Conservation (phyloP, 2,888 invertebrate species). For the Andrena chrysosceles region DNA sequence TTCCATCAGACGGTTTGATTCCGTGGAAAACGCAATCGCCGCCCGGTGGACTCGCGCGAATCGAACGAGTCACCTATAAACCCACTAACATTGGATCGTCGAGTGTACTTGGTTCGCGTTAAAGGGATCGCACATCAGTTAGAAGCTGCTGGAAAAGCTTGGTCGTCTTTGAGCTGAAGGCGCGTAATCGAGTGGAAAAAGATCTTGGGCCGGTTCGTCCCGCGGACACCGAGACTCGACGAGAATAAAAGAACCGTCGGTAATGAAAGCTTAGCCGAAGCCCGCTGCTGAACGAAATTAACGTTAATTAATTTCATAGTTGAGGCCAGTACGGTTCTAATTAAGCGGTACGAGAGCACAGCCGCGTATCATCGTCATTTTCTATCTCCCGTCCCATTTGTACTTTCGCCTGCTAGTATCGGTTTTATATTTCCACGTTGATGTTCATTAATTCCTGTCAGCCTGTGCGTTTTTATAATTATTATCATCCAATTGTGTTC, state of each 20-base stretch:
- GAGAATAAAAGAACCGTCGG: conserved; percentile 8
- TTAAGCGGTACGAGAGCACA: conserved; percentile 23
- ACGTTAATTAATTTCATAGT: conserved; percentile 48
- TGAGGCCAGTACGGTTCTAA: conserved; percentile 34
- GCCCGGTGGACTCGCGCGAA: conserved; percentile 3
- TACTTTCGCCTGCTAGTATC: conserved; percentile 13
- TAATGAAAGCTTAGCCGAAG: conserved; percentile 18
- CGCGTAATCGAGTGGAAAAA: neutral
- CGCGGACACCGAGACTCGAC: neutral
- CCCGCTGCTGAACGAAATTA: conserved; percentile 25
- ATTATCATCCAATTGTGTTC: conserved; percentile 4
- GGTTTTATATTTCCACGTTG: conserved; percentile 12
- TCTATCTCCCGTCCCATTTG: neutral
- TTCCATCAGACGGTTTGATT: conserved; percentile 53
- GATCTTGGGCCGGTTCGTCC: neutral
- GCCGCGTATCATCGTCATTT: conserved; percentile 12
- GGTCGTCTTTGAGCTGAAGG: neutral
- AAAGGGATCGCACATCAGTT: neutral
- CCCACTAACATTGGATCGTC: neutral
- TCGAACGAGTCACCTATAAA: conserved; percentile 33
- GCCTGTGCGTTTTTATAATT: conserved; percentile 14
- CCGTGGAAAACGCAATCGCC: conserved; percentile 42
- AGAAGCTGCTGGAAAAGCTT: neutral
- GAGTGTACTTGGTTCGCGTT: conserved; percentile 5
- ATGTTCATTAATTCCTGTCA: conserved; percentile 34